Percentiles rank a stretch among this genome's conserved stretches.
Evolutionary conservation across 2,888 invertebrate genomes (phyloP).

Genomic region (Phyllotreta striolata): DNA sequence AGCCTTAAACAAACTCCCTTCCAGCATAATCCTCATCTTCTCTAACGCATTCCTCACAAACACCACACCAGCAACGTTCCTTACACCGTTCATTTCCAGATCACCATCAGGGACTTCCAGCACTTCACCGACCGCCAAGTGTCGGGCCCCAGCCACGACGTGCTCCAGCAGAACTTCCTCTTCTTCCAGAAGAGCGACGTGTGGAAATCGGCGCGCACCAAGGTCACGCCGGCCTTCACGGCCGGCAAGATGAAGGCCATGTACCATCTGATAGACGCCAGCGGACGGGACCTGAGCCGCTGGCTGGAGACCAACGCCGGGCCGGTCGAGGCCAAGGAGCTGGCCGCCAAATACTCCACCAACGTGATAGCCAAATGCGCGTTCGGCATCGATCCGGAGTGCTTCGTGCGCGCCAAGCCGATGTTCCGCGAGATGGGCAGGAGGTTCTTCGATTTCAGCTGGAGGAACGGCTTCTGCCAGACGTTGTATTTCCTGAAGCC

Average conservation of each 20-base stretch:
- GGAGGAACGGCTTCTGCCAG: slow-evolving; percentile 46
- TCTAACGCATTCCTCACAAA: too few relatives aligned
- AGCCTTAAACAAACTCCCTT: too few relatives aligned
- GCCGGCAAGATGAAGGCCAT: slow-evolving; percentile 66
- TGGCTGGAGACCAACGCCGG: slow-evolving; percentile 21
- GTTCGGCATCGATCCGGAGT: slow-evolving; percentile 57
- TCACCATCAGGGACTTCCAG: slow-evolving; percentile 63
- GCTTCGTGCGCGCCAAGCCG: slow-evolving; percentile 55
- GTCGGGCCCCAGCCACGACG: slow-evolving; percentile 58
- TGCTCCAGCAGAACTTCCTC: slow-evolving; percentile 58
- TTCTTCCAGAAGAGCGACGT: slow-evolving; percentile 62
- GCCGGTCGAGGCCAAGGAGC: slow-evolving; percentile 52
- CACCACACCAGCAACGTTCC: too few relatives aligned
- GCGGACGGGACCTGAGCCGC: slow-evolving; percentile 3
- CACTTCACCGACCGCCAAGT: slow-evolving; percentile 62
- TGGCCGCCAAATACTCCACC: slow-evolving; percentile 58
- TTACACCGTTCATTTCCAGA: slow-evolving; percentile 18
- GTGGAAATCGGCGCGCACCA: slow-evolving; percentile 65
- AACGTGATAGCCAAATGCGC: slow-evolving; percentile 61
- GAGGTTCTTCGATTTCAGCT: slow-evolving; percentile 53
- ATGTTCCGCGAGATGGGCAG: slow-evolving; percentile 56
- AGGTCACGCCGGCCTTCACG: slow-evolving; percentile 65
- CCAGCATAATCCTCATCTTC: too few relatives aligned
- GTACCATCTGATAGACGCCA: slow-evolving; percentile 59
- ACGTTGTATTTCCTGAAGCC: slow-evolving; percentile 49